Base-by-base conservation (phyloP, 2,113 vertebrate genomes). In the Andinoacara biseriatus region DNA sequence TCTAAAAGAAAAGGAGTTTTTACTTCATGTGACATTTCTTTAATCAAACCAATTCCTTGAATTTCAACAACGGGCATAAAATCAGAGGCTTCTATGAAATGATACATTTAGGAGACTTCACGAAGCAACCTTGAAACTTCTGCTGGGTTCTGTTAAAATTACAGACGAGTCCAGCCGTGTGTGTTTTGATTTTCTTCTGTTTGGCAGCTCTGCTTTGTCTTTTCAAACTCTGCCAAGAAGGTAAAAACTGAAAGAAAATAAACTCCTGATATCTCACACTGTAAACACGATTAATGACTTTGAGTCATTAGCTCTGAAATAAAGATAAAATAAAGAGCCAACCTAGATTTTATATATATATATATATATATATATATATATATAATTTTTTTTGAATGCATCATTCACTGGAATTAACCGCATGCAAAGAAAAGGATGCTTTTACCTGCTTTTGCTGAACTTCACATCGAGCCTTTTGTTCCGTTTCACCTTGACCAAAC, bases 231-330 rank as follows among this genome's bases (percentile, higher is more conserved):
- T 88, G 91, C 90, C 90, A 92, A 85, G 78, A 83, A 89, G 65
- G 74, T 62, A 61, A 84, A 76, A 84, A 87, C 33, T 69, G 9
- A 86, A 87, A 78, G 26, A 75, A 22, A 82, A 43, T 72, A 77
- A 62, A 43, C 38, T 58, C 40, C 77, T 88, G 58, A 77, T 79
- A 86, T 80, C 85, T 79, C 69, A 78, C 29, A 60, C 35, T 40
- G 59, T 80, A 38, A 84, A 74, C 80, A 82, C 83, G 74, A 91
- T 93, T 86, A 80, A 90, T 78, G 78, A 76, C 88, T 93, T 85
- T 85, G 63, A 92, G 92, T 90, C 87, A 93, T 94, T 91, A 90
- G 69, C 84, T 82, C 82, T 74, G 80, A 92, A 69, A 89, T 67
- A 81, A 24, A 65, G 81, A 88, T 87, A 38, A 91, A 82, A 86